Evolutionary conservation across 1,140 invertebrate species (phyloP), one percentile per base, ranked within the genome.

Genomic region (Panagrolaimus sp.): DNA sequence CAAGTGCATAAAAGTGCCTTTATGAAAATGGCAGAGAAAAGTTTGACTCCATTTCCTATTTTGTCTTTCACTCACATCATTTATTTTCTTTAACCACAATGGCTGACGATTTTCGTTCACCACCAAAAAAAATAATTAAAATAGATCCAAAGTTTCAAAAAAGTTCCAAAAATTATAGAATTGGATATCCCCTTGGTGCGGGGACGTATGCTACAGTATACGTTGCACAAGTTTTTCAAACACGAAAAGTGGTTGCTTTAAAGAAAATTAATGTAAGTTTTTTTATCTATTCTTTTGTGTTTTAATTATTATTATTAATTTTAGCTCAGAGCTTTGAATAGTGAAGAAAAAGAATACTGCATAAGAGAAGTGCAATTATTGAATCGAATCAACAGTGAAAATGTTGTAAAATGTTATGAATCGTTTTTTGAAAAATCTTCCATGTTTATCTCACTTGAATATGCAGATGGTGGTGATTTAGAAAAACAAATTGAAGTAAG

Each of bases 371-470:
- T 53, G 9, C 1, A 23, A 16, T 25, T 23, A 53, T 16, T 53
- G 16, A 23, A 25, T 23, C 48, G 48, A 9, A 25, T 23, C n/a
- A 9, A 23, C 8, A 25, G 48, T 53, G 7, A 23, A 16, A 53
- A 23, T 16, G 16, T 9, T 1, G 25, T 11, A 11, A 14, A 53
- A 53, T 53, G 16, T 7, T 8, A 53, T 53, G 48, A 7, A 53
- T 53, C 5, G 16, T 53, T 53, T 14, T 53, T 25, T 23, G 48
- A 23, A 23, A 25, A 53, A 14, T 25, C 16, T 23, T 57, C 51
- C 20, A 20, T 57, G 27, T 16, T n/a, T n/a, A 57, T 57, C 51
- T 57, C 51, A 11, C n/a, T 68, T 4, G 67, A 68, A 27, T 68
- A 42, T 23, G 57, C 57, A 46, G 25, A 45, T 44, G 23, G 16